Percentiles rank a stretch among this genome's conserved stretches.
Evolutionary conservation across 2,888 invertebrate species (phyloP).

Genomic region (Bellardia bayeri): DNA sequence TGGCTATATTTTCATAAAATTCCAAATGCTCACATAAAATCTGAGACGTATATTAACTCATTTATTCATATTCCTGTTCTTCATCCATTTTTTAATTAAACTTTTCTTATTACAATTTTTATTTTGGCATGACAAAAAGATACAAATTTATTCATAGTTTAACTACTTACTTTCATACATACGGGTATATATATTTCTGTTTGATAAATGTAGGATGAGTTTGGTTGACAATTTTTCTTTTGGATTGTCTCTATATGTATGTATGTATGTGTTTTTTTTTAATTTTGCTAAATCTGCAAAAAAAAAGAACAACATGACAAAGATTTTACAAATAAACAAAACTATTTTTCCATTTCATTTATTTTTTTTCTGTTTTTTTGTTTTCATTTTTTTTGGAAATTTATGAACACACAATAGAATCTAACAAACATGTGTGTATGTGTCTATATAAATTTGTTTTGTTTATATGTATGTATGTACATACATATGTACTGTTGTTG

Average conservation of each 20-base stretch:
- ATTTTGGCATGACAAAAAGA: constrained; percentile 23
- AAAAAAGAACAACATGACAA: constrained; percentile 29
- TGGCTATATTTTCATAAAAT: too few relatives aligned
- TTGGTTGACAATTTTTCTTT: not conserved
- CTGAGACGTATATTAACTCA: not conserved
- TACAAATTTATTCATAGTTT: constrained; percentile 21
- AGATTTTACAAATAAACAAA: constrained; percentile 47
- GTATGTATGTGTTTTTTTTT: not conserved
- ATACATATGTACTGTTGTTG: too few relatives aligned
- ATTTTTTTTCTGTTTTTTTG: constrained; percentile 1
- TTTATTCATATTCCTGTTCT: not conserved
- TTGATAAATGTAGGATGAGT: not conserved
- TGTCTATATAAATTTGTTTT: too few relatives aligned
- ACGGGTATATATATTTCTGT: not conserved
- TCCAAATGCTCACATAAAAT: too few relatives aligned
- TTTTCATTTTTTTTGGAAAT: not conserved
- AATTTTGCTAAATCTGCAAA: constrained; percentile 45
- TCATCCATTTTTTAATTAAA: not conserved
- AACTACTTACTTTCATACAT: not conserved
- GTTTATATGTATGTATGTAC: too few relatives aligned
- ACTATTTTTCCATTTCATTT: constrained; percentile 51
- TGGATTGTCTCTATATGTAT: not conserved
- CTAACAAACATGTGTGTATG: not conserved
- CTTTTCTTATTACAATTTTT: not conserved
- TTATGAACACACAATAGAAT: not conserved